Evolutionary conservation across 2,113 vertebrate genomes (phyloP).

Genomic region (Machaerirhynchus nigripectus): DNA sequence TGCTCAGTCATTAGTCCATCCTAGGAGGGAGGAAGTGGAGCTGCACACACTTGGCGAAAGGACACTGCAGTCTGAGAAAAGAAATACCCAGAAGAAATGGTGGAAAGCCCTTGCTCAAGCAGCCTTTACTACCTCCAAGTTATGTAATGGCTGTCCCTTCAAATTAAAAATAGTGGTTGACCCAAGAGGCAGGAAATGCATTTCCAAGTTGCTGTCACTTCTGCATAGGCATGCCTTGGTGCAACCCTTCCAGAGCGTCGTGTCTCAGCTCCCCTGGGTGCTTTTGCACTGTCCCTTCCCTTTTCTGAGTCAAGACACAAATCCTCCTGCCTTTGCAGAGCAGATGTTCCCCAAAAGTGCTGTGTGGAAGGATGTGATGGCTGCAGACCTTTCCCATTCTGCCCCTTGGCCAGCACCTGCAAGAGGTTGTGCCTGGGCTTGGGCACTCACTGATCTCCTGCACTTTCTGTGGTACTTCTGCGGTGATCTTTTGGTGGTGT

Average conservation of each 20-base stretch:
- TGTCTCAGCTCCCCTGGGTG: background rate
- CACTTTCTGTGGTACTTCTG: background rate
- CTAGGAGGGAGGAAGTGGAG: background rate
- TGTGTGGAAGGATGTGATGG: background rate
- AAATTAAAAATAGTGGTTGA: background rate
- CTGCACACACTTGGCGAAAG: background rate
- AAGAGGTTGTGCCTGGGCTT: background rate
- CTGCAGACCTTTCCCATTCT: background rate
- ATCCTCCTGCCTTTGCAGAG: background rate
- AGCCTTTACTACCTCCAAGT: rapidly evolving
- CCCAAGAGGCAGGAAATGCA: background rate
- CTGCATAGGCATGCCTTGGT: background rate
- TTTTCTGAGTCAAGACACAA: background rate
- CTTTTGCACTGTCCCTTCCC: background rate
- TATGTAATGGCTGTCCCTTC: background rate
- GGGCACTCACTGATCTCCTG: background rate
- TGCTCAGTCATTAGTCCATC: background rate
- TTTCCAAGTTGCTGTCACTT: background rate
- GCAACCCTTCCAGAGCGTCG: rapidly evolving
- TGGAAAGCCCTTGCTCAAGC: background rate
- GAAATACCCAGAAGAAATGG: background rate
- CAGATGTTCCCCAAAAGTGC: background rate
- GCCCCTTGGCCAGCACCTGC: background rate
- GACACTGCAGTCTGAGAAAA: background rate
- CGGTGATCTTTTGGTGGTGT: background rate